Evolutionary conservation across 2,888 invertebrate species (phyloP).

Genomic region (Zaprionus bogoriensis): DNA sequence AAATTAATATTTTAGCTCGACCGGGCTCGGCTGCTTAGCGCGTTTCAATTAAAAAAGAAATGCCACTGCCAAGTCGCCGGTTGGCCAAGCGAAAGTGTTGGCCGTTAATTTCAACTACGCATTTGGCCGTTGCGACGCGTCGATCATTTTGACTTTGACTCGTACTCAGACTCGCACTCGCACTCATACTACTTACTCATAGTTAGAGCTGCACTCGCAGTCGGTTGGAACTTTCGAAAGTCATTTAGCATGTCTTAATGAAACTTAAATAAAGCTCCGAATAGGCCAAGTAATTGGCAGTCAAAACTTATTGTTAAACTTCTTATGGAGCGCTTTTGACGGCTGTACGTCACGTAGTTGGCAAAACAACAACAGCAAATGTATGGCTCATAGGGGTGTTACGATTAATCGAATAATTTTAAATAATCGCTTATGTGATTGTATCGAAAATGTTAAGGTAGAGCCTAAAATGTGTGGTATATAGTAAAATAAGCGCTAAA

Average conservation of each 20-base stretch:
- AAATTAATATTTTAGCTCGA: conserved; percentile 71
- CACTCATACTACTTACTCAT: no score
- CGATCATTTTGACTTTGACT: conserved; percentile 55
- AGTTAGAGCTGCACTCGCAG: background rate
- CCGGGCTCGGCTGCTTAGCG: no score
- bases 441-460: no score
- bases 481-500: no score
- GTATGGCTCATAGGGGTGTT: no score
- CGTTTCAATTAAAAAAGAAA: conserved; percentile 35
- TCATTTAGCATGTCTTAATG: conserved; percentile 75
- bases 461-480: no score
- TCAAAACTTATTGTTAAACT: conserved; percentile 51
- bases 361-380: no score
- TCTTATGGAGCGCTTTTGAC: conserved; percentile 44
- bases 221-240: conserved; percentile 63
- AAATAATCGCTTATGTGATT: no score
- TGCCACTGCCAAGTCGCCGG: no score
- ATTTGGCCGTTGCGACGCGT: conserved; percentile 53
- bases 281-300: conserved; percentile 73
- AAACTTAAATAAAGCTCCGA: conserved; percentile 73
- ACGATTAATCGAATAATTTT: no score
- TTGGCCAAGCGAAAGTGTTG: conserved; percentile 72
- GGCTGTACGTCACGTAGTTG: conserved; percentile 41
- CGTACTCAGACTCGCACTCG: conserved; percentile 19
- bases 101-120: conserved; percentile 67